Percentiles rank a stretch among this genome's conserved stretches.
These are phyloP conservation scores for Mylabris phalerata DNA, from an alignment of 1,140 invertebrate species.

Conservation along the genomic window DNA sequence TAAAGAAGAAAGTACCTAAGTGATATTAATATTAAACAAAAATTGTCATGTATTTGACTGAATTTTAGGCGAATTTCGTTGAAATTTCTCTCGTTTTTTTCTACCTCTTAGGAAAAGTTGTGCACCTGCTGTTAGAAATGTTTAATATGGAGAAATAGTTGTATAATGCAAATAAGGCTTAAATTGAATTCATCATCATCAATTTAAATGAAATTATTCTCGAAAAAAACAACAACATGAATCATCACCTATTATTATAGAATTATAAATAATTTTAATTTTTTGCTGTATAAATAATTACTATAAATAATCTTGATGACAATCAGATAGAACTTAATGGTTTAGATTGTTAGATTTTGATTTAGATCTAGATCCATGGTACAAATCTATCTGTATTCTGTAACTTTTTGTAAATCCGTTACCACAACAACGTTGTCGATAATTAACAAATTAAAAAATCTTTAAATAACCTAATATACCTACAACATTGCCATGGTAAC, in stretches of 20 bases:
- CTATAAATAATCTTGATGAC: slow-evolving; percentile 13
- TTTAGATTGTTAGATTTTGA: slow-evolving; percentile 11
- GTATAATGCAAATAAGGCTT: slow-evolving; percentile 19
- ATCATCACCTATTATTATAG: too few relatives aligned
- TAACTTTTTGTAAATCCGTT: too few relatives aligned
- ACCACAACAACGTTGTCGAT: too few relatives aligned
- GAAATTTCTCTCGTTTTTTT: background rate
- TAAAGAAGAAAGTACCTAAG: slow-evolving; percentile 20
- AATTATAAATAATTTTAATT: too few relatives aligned
- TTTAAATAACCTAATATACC: too few relatives aligned
- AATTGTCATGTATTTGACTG: slow-evolving; percentile 37
- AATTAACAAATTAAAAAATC: too few relatives aligned
- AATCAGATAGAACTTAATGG: slow-evolving; percentile 5
- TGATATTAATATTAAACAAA: slow-evolving; percentile 30
- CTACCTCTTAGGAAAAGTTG: slow-evolving; percentile 18
- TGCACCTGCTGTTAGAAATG: slow-evolving; percentile 30
- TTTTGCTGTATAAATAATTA: background rate
- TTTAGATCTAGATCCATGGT: background rate
- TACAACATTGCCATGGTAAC: too few relatives aligned
- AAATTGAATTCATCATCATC: too few relatives aligned
- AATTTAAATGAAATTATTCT: too few relatives aligned
- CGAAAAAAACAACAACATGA: too few relatives aligned
- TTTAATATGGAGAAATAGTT: slow-evolving; percentile 11
- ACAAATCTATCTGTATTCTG: too few relatives aligned
- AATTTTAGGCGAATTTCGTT: slow-evolving; percentile 30